These are phyloP conservation scores for Calephelis virginiensis DNA, from an alignment of 1,140 invertebrate species.

Conservation along the genomic window DNA sequence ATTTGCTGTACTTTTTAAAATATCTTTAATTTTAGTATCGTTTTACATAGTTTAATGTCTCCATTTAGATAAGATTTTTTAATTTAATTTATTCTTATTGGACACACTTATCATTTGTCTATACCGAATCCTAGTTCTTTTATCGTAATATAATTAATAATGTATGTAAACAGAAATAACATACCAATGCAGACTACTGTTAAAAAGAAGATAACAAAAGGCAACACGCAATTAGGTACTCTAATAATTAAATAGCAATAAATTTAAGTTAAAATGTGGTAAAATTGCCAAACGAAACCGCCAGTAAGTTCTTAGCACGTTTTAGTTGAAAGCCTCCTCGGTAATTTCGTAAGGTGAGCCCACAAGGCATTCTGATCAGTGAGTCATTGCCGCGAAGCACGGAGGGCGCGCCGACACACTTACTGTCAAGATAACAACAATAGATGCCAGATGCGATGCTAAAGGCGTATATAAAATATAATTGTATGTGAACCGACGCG, in stretches of 20 bases:
- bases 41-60: too few relatives aligned
- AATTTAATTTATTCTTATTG: too few relatives aligned
- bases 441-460: constrained; percentile 32
- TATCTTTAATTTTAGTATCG: too few relatives aligned
- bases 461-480: constrained; percentile 32
- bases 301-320: constrained; percentile 31
- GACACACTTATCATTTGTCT: too few relatives aligned
- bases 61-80: too few relatives aligned
- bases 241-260: too few relatives aligned
- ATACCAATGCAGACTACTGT: neutral
- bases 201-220: neutral
- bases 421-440: constrained; percentile 39
- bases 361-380: constrained; percentile 38
- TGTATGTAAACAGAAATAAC: too few relatives aligned
- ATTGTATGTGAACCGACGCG: constrained; percentile 15
- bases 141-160: too few relatives aligned
- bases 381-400: constrained; percentile 41
- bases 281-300: constrained; percentile 27
- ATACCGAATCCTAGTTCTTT: too few relatives aligned
- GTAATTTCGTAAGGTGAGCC: constrained; percentile 50
- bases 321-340: constrained; percentile 42
- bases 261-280: constrained; percentile 11
- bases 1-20: too few relatives aligned
- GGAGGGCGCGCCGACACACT: constrained; percentile 36
- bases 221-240: too few relatives aligned